Evolutionary conservation across 2,113 vertebrate species (phyloP).

Genomic region (Hydropotes inermis): DNA sequence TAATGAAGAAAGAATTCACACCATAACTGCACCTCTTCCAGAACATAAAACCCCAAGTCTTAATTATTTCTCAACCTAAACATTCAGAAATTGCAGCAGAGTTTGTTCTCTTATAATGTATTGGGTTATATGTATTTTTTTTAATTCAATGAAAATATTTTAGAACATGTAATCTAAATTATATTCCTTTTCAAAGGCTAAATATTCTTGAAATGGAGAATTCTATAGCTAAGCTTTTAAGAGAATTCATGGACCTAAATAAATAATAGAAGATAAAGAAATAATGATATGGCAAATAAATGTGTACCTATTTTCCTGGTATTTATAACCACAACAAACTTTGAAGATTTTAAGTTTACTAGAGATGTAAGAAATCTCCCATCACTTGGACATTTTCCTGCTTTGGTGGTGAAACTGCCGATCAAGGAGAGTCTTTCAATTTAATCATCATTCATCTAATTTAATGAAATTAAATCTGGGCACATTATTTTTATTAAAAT

Average conservation of each 20-base stretch:
- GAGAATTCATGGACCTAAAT: not conserved
- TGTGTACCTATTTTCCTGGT: not conserved
- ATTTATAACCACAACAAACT: not conserved
- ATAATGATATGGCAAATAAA: not conserved
- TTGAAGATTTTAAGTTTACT: not conserved
- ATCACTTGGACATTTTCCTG: not conserved
- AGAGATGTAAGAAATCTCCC: not conserved
- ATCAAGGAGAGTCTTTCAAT: slow-evolving; percentile 7
- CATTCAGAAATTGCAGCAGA: not conserved
- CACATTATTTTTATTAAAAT: slow-evolving; percentile 51
- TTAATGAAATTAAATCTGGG: slow-evolving; percentile 73
- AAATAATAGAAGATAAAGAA: not conserved
- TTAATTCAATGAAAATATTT: not conserved
- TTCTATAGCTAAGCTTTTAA: not conserved
- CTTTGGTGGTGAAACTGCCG: not conserved
- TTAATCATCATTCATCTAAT: slow-evolving; percentile 24
- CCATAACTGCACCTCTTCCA: not conserved
- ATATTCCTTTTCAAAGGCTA: not conserved
- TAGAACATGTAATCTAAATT: not conserved
- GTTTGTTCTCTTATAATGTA: not conserved
- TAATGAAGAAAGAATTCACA: not conserved
- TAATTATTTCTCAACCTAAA: not conserved
- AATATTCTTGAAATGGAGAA: not conserved
- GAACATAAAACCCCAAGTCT: not conserved
- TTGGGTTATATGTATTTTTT: not conserved